These are phyloP conservation scores for Synanthedon andrenaeformis DNA, from an alignment of 2,888 invertebrate species.

Conservation along the genomic window DNA sequence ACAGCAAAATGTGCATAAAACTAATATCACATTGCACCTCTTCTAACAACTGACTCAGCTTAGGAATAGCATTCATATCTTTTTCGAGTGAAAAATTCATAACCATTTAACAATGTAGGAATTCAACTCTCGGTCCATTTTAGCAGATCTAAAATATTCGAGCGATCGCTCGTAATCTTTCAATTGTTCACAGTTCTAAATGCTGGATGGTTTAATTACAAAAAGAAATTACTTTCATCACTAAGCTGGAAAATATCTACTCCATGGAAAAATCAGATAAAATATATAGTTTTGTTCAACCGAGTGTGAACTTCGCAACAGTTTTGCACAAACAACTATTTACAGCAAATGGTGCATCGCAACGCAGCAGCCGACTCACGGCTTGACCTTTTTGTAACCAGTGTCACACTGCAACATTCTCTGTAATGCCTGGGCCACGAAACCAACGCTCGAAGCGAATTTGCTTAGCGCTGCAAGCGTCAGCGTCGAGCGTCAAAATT, in stretches of 20 bases:
- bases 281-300: conserved; percentile 15
- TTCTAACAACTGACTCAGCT: conserved; percentile 24
- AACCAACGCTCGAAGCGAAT: too few species aligned
- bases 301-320: conserved; percentile 30
- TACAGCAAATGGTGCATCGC: conserved; percentile 9
- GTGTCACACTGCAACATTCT: too few species aligned
- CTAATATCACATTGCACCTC: conserved; percentile 18
- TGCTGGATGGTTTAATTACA: too few species aligned
- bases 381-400: neutral
- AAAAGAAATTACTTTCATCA: conserved; percentile 19
- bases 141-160: too few species aligned
- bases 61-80: conserved; percentile 19
- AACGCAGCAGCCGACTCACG: neutral
- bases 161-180: too few species aligned
- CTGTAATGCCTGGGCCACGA: too few species aligned
- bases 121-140: neutral
- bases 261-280: conserved; percentile 32
- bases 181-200: too few species aligned
- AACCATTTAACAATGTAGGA: conserved; percentile 2
- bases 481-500: too few species aligned
- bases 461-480: too few species aligned
- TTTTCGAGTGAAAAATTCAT: conserved; percentile 9
- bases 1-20: conserved; percentile 22
- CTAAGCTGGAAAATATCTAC: conserved; percentile 44
- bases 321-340: conserved; percentile 35